Evolutionary conservation across 2,113 vertebrate genomes (phyloP).

Genomic region (Semnopithecus entellus): DNA sequence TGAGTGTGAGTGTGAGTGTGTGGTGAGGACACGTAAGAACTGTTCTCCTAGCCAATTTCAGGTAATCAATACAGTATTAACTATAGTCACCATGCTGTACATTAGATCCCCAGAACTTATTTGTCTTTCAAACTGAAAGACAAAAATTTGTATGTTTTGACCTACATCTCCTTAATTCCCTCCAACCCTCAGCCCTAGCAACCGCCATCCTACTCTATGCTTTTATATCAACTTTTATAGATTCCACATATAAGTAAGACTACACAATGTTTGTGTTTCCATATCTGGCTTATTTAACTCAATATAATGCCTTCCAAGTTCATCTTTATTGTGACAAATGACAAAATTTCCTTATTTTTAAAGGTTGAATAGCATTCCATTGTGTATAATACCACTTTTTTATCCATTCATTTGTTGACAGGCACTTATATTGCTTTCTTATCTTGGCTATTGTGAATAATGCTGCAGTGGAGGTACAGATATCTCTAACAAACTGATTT

Average conservation of each 20-base stretch:
- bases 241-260: neutral
- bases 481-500: neutral
- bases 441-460: neutral
- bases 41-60: neutral
- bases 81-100: neutral
- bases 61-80: neutral
- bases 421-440: neutral
- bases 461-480: neutral
- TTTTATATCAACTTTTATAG: neutral
- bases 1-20: too few species aligned
- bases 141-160: neutral
- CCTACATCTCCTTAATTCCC: neutral
- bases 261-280: neutral
- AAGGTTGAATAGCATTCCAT: neutral
- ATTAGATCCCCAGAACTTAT: neutral
- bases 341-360: neutral
- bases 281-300: neutral
- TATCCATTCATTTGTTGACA: neutral
- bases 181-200: neutral
- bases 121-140: neutral
- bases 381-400: neutral
- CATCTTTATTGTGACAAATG: neutral
- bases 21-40: neutral
- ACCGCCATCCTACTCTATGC: neutral
- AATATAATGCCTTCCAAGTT: neutral